Base-by-base conservation (phyloP, 2,888 invertebrate genomes). In the Holacanthella duospinosa region DNA sequence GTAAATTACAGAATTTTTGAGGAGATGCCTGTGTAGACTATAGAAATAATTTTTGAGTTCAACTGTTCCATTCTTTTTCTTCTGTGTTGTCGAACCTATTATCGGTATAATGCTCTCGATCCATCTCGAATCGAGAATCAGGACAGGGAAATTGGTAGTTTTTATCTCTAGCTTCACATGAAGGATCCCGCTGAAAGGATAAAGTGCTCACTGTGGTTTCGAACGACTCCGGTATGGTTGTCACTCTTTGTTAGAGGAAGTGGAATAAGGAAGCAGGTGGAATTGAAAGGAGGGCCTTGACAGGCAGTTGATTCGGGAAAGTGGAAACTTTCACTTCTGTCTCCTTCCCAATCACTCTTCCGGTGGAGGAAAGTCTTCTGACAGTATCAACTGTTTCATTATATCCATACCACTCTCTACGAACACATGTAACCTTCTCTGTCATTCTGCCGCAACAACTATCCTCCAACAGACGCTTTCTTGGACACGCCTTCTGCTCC, bases 251-350 rank as follows among this genome's bases (percentile, higher is more conserved):
- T 48, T 21, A 48, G 48, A 48, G 12, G 48, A 48, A 48, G 21
- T 48, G 21, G 48, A 48, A 48, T 48, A 48, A 21, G 48, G 48
- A 48, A 48, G 48, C 48, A 48, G 48, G 48, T 48, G 48, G 48
- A 21, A 48, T 48, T 48, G 48, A 48, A 48, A 48, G 21, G 48
- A 48, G 48, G 48, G n/a, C 6, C 21, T 48, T 48, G 48, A 48
- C 48, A 48, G 48, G 48, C 19, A 48, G 48, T 48, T 48, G 48
- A 9, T 48, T 48, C 21, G 21, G 21, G 48, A 48, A 48, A 48
- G 48, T 48, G 48, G 48, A 21, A 48, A 48, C 48, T 48, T 21
- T 48, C 48, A 48, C 48, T 48, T 21, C 21, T 4, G 21, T 48
- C 21, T 48, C 48, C 48, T 48, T 48, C 48, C 48, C 48, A 48